A percentile compares a stretch with the other conserved stretches of the same genome.
Evolutionary conservation across 2,888 invertebrate species (phyloP).

Genomic region (Priapulus caudatus): DNA sequence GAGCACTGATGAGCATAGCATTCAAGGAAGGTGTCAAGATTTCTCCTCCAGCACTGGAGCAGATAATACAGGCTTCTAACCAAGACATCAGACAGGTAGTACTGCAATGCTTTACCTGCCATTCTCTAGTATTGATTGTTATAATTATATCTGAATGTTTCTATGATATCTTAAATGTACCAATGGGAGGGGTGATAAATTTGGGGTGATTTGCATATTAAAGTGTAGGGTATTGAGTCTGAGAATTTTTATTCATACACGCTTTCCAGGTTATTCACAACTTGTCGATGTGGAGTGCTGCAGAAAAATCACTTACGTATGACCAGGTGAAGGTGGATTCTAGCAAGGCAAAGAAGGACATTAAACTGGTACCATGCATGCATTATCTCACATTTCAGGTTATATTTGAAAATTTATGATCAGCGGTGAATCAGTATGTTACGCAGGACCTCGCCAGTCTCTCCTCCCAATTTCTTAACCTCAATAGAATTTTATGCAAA

Average conservation of each 20-base stretch:
- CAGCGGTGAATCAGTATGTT: no score
- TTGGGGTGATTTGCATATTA: no score
- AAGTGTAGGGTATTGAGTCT: no score
- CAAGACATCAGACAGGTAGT: slow-evolving; percentile 80
- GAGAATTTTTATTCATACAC: no score
- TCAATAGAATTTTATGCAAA: no score
- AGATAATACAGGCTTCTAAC: slow-evolving; percentile 72
- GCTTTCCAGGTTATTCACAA: slow-evolving; percentile 54
- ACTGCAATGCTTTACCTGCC: background rate
- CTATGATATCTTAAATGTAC: slow-evolving; percentile 12
- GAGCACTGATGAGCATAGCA: slow-evolving; percentile 78
- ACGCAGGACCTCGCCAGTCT: no score
- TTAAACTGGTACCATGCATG: slow-evolving; percentile 67
- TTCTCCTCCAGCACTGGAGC: slow-evolving; percentile 57
- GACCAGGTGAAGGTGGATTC: slow-evolving; percentile 48
- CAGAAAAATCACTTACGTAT: slow-evolving; percentile 43
- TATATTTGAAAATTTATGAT: no score
- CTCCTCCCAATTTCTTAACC: no score
- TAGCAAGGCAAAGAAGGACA: slow-evolving; percentile 59
- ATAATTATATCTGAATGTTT: background rate
- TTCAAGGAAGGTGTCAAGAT: slow-evolving; percentile 78
- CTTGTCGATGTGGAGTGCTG: slow-evolving; percentile 63
- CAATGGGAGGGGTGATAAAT: no score
- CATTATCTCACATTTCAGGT: no score
- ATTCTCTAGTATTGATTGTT: slow-evolving; percentile 16